Base-by-base conservation (phyloP, 1,140 invertebrate species). In the Varroa destructor region DNA sequence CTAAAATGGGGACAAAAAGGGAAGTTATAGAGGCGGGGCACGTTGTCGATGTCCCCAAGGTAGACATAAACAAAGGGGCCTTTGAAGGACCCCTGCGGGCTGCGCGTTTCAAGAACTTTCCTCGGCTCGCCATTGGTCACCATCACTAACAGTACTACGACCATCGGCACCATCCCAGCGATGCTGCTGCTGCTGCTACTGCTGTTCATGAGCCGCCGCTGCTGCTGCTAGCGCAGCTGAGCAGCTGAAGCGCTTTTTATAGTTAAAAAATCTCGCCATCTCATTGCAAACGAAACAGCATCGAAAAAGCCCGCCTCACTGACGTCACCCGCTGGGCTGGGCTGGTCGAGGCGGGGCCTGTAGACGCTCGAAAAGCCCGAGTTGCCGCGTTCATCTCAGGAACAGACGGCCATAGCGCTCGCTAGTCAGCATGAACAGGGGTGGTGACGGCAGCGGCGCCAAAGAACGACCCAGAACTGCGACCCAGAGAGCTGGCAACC, bases 61-160 rank as follows among this genome's bases (percentile, higher is more conserved):
- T 67, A 37, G 61, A 67, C 61, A 67, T 67, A 67, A 67, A 67
- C 61, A 67, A 67, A 67, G 46, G 61, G 61, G 61, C 37, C 40
- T 43, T 14, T 67, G 61, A 37, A 46, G 61, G 3, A 67, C 61
- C 61, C 61, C 12, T 8, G 46, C 46, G 3, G 46, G 46, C 46
- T 3, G 46, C 46, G 46, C 46, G 46, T 51, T 51, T 67, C 46
- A 46, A 67, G 40, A 67, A 67, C 61, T 67, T 67, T 67, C 61
- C 61, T 67, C 40, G 61, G 40, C 40, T 46, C 37, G 46, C 61
- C 61, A 67, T 67, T 67, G 61, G 61, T 67, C 61, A 67, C 61
- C 46, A 51, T 8, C 46, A 51, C 8, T 8, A 51, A 3, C 46
- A 51, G 4, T 8, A 51, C 8, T 8, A 8, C 8, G 25, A 25